Conservation (phyloP, 2,888 invertebrate species). For the Cephonodes hylas region DNA sequence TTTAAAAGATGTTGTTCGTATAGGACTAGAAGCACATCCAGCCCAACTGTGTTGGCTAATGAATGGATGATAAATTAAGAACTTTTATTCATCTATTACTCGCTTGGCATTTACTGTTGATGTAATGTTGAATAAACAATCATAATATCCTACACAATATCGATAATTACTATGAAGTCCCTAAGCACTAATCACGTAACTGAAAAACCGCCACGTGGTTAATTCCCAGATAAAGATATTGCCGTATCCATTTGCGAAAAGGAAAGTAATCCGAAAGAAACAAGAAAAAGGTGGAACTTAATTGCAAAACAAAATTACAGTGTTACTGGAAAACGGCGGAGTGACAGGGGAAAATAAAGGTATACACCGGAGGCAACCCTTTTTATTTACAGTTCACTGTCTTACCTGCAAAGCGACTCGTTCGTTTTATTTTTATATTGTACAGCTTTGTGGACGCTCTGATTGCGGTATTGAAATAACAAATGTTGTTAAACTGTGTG, state of each 20-base stretch:
- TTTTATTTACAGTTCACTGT: slow-evolving; percentile 37
- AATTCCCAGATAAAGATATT: slow-evolving; percentile 23
- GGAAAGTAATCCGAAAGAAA: slow-evolving; percentile 42
- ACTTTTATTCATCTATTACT: no score
- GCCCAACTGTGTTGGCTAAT: no score
- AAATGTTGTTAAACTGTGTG: neutral
- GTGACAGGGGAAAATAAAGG: slow-evolving; percentile 33
- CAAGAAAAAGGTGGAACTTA: slow-evolving; percentile 51
- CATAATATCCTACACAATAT: no score
- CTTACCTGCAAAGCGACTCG: slow-evolving; percentile 7
- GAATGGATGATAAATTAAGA: no score
- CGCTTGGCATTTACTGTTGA: no score
- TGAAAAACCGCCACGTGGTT: neutral
- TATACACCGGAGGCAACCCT: slow-evolving; percentile 31
- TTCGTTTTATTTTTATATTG: neutral
- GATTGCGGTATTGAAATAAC: slow-evolving; percentile 1
- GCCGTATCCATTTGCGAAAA: slow-evolving; percentile 30
- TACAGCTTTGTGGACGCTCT: neutral
- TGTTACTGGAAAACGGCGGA: slow-evolving; percentile 36
- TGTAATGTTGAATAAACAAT: no score
- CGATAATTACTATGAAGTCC: no score
- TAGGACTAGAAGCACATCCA: no score
- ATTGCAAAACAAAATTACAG: slow-evolving; percentile 51
- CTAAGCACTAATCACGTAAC: no score
- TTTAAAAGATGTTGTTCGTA: no score